A percentile compares a stretch with the other conserved stretches of the same genome.
Evolutionary conservation across 1,140 invertebrate genomes (phyloP).

Genomic region (Bombus superbus): DNA sequence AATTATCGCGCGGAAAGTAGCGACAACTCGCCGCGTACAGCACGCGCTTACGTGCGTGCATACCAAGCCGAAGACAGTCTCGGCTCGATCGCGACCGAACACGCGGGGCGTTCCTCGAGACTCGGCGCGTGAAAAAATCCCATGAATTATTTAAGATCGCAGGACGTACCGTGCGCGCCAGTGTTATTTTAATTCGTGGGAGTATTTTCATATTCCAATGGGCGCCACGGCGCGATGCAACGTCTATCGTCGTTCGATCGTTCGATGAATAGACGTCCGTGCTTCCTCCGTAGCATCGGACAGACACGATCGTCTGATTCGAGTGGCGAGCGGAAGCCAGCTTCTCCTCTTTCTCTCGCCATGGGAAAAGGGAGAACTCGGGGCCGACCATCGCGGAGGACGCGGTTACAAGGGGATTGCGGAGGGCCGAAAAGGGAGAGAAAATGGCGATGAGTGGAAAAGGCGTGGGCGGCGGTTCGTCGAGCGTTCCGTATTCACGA

Average conservation of each 20-base stretch:
- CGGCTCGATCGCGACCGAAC: conserved; percentile 7
- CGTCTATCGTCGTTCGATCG: conserved; percentile 67
- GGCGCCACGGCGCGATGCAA: conserved; percentile 40
- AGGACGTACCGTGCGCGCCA: conserved; percentile 45
- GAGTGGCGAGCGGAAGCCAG: conserved; percentile 66
- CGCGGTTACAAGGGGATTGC: background rate
- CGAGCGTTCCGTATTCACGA: conserved; percentile 52
- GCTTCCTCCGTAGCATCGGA: conserved; percentile 33
- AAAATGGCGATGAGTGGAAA: conserved; percentile 40
- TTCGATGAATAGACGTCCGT: conserved; percentile 65
- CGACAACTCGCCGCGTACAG: background rate
- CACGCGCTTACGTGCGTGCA: too few species aligned
- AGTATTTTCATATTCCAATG: conserved; percentile 77
- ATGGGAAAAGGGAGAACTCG: background rate
- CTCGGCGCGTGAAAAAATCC: conserved; percentile 50
- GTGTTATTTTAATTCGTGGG: conserved; percentile 76
- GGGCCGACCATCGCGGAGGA: background rate
- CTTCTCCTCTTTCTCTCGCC: background rate
- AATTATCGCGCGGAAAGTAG: background rate
- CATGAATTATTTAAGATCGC: conserved; percentile 76
- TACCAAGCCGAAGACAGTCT: too few species aligned
- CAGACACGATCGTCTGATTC: conserved; percentile 22
- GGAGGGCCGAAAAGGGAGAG: background rate
- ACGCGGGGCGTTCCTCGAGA: conserved; percentile 18
- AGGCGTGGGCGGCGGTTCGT: conserved; percentile 41